Base-by-base conservation (phyloP, 2,888 invertebrate species). In the Cosmopolites sordidus region DNA sequence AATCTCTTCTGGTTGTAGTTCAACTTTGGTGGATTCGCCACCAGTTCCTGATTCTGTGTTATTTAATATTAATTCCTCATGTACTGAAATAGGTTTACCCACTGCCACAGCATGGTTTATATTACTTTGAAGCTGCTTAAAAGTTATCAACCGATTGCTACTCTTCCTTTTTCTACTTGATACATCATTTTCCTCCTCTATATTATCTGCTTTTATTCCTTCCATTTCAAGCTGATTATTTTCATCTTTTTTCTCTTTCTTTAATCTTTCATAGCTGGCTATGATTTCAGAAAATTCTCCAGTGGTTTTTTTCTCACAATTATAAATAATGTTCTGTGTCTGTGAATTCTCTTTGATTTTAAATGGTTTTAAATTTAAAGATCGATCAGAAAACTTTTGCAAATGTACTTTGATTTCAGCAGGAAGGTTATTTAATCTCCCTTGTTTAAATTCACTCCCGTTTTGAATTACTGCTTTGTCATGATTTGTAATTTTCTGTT, bases 401-500 rank as follows among this genome's bases (percentile, higher is more conserved):
- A 89, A 76, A 70, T 87, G 87, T 58, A 79, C 66, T 40, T 69
- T 66, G 16, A 87, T 58, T 1, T 76, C 69, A 15, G 75, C 44
- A 11, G 71, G 71, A 46, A 75, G 58, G 43, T 76, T 69, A 1
- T 75, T 15, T 11, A 86, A 61, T 56, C 79, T 71, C 5, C 82
- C 83, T 22, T 77, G 72, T 58, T 78, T 80, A 6, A 87, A 77
- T 58, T 79, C 73, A 48, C 78, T 74, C 90, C 90, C 90, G 70
- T 90, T 89, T 58, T 79, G 74, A 65, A 82, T 74, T 0, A 85
- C 89, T 1, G 74, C 73, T 48, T 75, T 73, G 64, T 90, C 89
- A 64, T 89, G 89, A 6, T 78, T 76, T 33, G 76, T 69, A 17
- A 88, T 81, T 41, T 79, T 76, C 40, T 80, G 69, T 3, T 75